Evolutionary conservation across 1,140 invertebrate genomes (phyloP).

Genomic region (Panulirus ornatus): DNA sequence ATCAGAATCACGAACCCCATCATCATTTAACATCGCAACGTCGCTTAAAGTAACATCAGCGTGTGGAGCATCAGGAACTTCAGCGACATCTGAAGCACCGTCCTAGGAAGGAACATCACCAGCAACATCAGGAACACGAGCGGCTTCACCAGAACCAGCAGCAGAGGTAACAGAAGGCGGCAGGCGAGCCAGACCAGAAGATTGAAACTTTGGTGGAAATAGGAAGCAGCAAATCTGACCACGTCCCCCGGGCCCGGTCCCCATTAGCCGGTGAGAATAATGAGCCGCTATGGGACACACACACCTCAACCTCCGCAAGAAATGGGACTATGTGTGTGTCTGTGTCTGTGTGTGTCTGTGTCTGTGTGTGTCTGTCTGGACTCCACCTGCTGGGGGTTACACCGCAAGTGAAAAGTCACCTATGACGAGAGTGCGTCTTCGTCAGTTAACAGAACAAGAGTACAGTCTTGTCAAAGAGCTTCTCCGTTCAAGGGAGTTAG

Average conservation of each 20-base stretch:
- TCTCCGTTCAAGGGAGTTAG: too few relatives aligned
- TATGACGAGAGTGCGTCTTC: too few relatives aligned
- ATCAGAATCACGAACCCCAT: background rate
- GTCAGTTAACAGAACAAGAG: too few relatives aligned
- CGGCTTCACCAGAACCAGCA: background rate
- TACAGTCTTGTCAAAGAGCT: too few relatives aligned
- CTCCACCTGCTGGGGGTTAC: background rate
- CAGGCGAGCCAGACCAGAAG: conserved; percentile 27
- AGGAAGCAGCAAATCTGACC: conserved; percentile 47
- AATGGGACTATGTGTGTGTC: too few relatives aligned
- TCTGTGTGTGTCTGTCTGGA: background rate
- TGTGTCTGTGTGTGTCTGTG: background rate
- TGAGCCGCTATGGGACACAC: conserved; percentile 32
- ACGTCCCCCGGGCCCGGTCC: conserved; percentile 33
- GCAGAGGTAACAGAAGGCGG: too few relatives aligned
- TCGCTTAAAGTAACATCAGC: too few relatives aligned
- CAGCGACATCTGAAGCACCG: background rate
- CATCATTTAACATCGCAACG: too few relatives aligned
- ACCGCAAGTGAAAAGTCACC: too few relatives aligned
- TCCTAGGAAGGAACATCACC: background rate
- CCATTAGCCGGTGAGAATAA: conserved; percentile 47
- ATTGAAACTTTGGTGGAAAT: conserved; percentile 52
- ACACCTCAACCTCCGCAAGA: background rate
- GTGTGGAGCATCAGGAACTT: too few relatives aligned
- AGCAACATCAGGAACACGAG: conserved; percentile 1